These are phyloP conservation scores for Helarctos malayanus DNA, from an alignment of 2,797 vertebrate species.

Conservation along the genomic window DNA sequence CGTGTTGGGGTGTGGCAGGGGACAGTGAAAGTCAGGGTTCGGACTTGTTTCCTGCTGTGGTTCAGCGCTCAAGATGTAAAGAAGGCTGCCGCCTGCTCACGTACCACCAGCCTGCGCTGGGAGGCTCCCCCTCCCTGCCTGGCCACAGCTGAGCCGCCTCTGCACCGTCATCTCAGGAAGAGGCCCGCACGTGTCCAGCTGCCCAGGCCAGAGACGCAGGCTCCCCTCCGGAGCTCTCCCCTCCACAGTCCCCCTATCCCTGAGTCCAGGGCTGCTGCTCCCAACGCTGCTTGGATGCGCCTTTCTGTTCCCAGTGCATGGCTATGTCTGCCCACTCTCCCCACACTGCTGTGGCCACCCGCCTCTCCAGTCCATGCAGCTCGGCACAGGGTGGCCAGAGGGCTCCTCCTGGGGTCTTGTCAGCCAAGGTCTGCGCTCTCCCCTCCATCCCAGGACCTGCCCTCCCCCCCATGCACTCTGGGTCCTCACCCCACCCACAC, in stretches of 20 bases:
- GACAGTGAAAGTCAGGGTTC: accelerated
- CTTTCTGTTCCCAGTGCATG: accelerated
- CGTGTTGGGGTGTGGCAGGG: accelerated
- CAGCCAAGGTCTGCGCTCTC: neutral
- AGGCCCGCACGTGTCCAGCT: accelerated
- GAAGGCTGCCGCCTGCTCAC: accelerated
- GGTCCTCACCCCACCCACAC: accelerated
- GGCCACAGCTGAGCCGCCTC: neutral
- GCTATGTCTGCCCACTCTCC: accelerated
- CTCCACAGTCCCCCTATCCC: accelerated
- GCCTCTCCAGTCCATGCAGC: neutral
- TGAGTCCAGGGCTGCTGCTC: neutral
- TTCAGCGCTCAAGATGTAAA: accelerated
- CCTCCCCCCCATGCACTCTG: accelerated
- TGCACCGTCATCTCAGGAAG: neutral
- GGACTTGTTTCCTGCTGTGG: neutral
- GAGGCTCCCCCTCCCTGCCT: too few relatives aligned
- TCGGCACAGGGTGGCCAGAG: accelerated
- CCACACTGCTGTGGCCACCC: accelerated
- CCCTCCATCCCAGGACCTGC: accelerated
- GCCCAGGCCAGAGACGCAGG: neutral
- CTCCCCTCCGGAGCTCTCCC: neutral
- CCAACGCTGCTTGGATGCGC: accelerated
- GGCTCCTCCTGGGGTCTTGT: too few relatives aligned
- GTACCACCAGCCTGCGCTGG: accelerated